Percentiles rank a stretch among this genome's conserved stretches.
Conservation (phyloP, 1,140 invertebrate genomes). For the Drosophila auraria region DNA sequence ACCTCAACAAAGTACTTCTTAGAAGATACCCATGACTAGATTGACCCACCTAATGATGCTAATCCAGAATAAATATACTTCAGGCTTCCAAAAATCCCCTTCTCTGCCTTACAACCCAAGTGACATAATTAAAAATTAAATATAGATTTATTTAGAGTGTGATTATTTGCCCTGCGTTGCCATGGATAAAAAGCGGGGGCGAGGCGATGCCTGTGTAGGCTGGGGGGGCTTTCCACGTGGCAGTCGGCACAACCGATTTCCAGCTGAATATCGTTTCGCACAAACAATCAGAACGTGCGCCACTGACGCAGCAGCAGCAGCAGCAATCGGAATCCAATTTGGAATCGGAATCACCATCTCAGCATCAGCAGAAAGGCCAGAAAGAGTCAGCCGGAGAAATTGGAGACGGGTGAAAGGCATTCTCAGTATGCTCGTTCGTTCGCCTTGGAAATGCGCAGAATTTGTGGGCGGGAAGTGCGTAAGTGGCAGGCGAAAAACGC, state of each 20-base stretch:
- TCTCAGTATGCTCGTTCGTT: conserved; percentile 1
- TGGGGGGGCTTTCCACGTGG: conserved; percentile 27
- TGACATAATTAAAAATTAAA: background rate
- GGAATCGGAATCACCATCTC: conserved; percentile 10
- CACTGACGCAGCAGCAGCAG: conserved; percentile 43
- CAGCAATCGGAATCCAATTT: conserved; percentile 13
- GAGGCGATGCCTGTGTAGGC: background rate
- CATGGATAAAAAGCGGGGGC: background rate
- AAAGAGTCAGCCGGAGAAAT: conserved; percentile 17
- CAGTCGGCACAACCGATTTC: conserved; percentile 35
- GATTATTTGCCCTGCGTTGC: conserved; percentile 5
- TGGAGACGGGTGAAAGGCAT: conserved; percentile 23
- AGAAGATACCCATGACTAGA: background rate
- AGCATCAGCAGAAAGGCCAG: conserved; percentile 11
- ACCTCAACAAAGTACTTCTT: background rate
- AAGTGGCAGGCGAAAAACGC: conserved; percentile 40
- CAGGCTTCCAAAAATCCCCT: too few species aligned
- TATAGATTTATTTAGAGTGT: background rate
- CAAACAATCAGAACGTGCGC: conserved; percentile 52
- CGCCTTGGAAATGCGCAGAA: conserved; percentile 34
- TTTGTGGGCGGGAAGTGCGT: conserved; percentile 63
- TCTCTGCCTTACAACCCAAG: rapidly evolving
- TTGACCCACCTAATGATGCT: background rate
- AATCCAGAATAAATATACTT: too few species aligned
- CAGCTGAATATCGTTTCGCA: conserved; percentile 57